Percentiles rank a stretch among this genome's conserved stretches.
phyloP scores from a whole-genome alignment of 2,888 invertebrate species.

The Drosophila paranaensis region DNA sequence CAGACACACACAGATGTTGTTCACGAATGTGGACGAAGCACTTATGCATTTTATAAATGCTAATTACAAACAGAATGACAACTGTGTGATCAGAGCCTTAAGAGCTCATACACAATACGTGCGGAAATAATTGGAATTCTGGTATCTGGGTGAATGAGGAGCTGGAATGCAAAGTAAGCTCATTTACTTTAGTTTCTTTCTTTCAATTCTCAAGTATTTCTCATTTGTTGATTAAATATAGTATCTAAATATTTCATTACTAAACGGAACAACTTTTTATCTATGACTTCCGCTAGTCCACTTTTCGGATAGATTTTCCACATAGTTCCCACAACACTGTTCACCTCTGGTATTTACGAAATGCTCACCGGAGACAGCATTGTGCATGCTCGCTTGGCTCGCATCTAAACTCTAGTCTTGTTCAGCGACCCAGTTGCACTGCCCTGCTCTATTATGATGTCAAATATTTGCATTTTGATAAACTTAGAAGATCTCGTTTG shows the following conservation, averaged over 20 bases:
- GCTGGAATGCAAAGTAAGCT: not conserved
- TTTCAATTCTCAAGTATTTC: too few species aligned
- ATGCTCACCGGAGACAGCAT: constrained; percentile 17
- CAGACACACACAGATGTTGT: constrained; percentile 29
- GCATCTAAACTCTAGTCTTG: constrained; percentile 10
- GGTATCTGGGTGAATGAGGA: not conserved
- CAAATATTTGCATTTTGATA: constrained; percentile 68
- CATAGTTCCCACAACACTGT: constrained; percentile 48
- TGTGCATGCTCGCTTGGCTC: constrained; percentile 10
- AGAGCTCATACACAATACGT: not conserved
- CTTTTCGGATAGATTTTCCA: constrained; percentile 3
- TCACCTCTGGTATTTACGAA: constrained; percentile 48
- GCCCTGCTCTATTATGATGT: constrained; percentile 35
- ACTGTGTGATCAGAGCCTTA: constrained; percentile 19
- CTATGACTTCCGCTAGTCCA: constrained; percentile 39
- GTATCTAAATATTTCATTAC: not conserved
- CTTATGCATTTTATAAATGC: constrained; percentile 12
- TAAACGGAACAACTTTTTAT: constrained; percentile 40
- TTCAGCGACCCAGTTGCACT: constrained; percentile 65
- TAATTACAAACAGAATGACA: constrained; percentile 17
- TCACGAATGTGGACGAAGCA: constrained; percentile 19
- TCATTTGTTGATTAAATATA: not conserved
- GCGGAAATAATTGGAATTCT: constrained; percentile 1
- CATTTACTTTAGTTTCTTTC: too few species aligned
- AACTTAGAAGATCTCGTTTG: constrained; percentile 45